Evolutionary conservation across 2,797 vertebrate species (phyloP), one percentile per base, ranked within the genome.

Genomic region (Podarcis siculus): DNA sequence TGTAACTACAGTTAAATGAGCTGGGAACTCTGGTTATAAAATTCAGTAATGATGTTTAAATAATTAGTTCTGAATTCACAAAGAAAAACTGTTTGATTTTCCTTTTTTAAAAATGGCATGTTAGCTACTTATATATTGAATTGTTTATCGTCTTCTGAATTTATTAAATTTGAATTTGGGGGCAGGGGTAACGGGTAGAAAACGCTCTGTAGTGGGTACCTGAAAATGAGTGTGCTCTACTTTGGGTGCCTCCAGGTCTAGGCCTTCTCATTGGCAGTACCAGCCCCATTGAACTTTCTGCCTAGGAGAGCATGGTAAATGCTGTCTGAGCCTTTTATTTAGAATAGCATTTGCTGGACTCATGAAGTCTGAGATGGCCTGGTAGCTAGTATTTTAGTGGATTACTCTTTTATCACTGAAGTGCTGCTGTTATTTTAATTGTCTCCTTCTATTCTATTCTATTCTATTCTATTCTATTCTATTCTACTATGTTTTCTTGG

Each of bases 11-110:
- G 45, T 3, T 58, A 55, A 73, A 13, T 84, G 42, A 35, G 61
- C 45, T 90, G 19, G 80, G 87, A 90, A 81, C 6, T 8, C 39
- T 79, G 8, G 77, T 76, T 85, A 67, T 0, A 0, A n/a, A 0
- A 81, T 23, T 83, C 39, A 90, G 81, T 89, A 49, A 64, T 71
- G 80, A 19, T 21, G 86, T 67, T 21, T 80, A 35, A 64, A 23
- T 10, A 25, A n/a, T 90, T 27, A 9, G 66, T 27, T 72, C 45
- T 61, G n/a, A 58, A 19, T 79, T 58, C 45, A 76, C 67, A 79
- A 13, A 58, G 81, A 27, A 79, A 80, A 21, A 67, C 35, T 81
- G 0, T 1, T 25, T 82, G 3, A 42, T 67, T 82, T 19, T 19
- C 21, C 17, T 35, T 83, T 25, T 49, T 42, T 76, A 42, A 76